Conservation (phyloP, 2,888 invertebrate genomes). For the Leptopilina syphax region DNA sequence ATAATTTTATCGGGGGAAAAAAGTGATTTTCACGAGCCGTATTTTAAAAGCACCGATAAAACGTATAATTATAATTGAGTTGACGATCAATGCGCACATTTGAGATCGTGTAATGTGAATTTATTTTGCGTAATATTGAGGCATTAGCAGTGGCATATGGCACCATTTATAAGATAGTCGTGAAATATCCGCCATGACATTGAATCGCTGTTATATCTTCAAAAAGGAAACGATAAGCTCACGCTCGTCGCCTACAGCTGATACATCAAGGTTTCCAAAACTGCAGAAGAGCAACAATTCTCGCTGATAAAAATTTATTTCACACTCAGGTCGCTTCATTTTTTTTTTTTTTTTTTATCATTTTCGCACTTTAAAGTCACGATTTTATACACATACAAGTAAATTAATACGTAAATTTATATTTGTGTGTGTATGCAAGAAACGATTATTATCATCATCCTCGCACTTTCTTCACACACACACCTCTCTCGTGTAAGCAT, state of each 20-base stretch:
- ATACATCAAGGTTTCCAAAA: conserved; percentile 31
- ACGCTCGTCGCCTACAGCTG: conserved; percentile 1
- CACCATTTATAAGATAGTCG: conserved; percentile 2
- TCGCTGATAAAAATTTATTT: background rate
- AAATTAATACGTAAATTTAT: background rate
- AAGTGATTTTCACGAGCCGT: no score
- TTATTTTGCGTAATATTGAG: background rate
- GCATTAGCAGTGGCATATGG: background rate
- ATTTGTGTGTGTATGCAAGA: background rate
- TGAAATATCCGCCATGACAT: conserved; percentile 20
- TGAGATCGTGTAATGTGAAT: background rate
- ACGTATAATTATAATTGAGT: no score
- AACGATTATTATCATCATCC: conserved; percentile 3
- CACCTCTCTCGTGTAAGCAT: background rate
- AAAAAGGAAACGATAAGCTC: conserved; percentile 20
- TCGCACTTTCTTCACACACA: background rate
- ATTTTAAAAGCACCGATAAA: no score
- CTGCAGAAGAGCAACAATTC: background rate
- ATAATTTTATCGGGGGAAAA: no score
- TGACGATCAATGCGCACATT: background rate
- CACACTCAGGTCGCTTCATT: background rate
- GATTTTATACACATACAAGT: no score
- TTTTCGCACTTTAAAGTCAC: background rate
- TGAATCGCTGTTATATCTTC: background rate
- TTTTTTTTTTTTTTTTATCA: background rate